Evolutionary conservation across 1,140 invertebrate genomes (phyloP).

Genomic region (Dendrolimus kikuchii): DNA sequence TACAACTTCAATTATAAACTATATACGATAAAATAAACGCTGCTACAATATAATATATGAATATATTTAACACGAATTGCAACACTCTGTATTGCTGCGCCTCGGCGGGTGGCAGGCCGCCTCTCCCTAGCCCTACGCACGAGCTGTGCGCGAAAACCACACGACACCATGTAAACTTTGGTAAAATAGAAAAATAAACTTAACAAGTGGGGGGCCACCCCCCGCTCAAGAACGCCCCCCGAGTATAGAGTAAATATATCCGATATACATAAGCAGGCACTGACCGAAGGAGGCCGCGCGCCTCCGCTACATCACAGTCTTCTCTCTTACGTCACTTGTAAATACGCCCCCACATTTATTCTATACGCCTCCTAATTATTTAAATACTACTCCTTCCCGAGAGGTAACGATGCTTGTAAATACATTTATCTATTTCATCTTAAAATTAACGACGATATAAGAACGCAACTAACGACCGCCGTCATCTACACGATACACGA

Average conservation of each 20-base stretch:
- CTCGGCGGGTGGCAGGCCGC: not conserved
- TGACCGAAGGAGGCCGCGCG: conserved; percentile 12
- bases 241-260: conserved; percentile 8
- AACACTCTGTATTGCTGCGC: conserved; percentile 2
- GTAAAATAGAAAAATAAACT: conserved; percentile 24
- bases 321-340: conserved; percentile 1
- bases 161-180: conserved; percentile 6
- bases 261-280: conserved; percentile 23
- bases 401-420: conserved; percentile 27
- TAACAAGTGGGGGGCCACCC: conserved; percentile 14
- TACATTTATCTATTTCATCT: conserved; percentile 19
- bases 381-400: conserved; percentile 7
- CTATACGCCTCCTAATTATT: conserved; percentile 12
- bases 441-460: conserved; percentile 11
- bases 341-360: conserved; percentile 15
- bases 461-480: not conserved
- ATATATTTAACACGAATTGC: conserved; percentile 19
- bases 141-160: too few relatives aligned
- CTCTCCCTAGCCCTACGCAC: too few relatives aligned
- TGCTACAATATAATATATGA: conserved; percentile 14
- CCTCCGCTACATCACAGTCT: conserved; percentile 30
- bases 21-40: conserved; percentile 19
- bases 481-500: not conserved
- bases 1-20: conserved; percentile 12
- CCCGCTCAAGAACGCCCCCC: too few relatives aligned